Evolutionary conservation across 37 sponge, comb jelly and placozoan species (phyloP), one percentile per base, ranked within the genome.

Genomic region (Spongilla lacustris): DNA sequence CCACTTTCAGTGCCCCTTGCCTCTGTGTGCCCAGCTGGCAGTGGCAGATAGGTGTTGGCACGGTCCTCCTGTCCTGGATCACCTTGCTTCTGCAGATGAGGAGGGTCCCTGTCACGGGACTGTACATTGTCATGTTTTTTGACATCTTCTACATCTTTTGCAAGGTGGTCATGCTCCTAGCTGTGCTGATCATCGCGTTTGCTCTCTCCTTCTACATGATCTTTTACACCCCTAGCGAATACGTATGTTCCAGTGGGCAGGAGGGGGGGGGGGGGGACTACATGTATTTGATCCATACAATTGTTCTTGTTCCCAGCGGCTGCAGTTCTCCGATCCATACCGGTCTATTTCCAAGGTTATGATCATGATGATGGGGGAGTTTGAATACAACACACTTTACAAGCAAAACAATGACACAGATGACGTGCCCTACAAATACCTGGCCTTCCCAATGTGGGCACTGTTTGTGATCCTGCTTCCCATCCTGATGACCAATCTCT

Each of bases 341-440:
- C 86, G 89, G 19, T 75, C 96, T 50, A 41, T 99, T 33, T 33
- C 94, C 76, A 97, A 97, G 77, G 97, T 97, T 26, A 87, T 94
- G 80, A 91, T 91, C 5, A 97, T 97, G 97, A 99, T 94, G 22
- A 99, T 90, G 13, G 99, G 99, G 4, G 99, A 99, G 74, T 95
- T 99, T 93, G 97, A 99, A 68, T 99, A 80, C 81, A 96, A 97
- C 78, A 79, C 80, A 12, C 89, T 89, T 19, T 97, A 97, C 77
- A 81, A 77, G 0, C 89, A 91, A 74, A 38, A 27, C 36, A 50
- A 71, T 28, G 87, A 89, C 14, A 28, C 67, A n/a, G 33, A 72
- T 28, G 82, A 92, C 26, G 72, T 89, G 11, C 69, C 69, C 5
- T 92, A 83, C 72, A 77, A 82, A 25, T 78, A 34, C 35, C 49